Conservation (phyloP, 2,888 invertebrate genomes). For the Agriopis leucophaearia region DNA sequence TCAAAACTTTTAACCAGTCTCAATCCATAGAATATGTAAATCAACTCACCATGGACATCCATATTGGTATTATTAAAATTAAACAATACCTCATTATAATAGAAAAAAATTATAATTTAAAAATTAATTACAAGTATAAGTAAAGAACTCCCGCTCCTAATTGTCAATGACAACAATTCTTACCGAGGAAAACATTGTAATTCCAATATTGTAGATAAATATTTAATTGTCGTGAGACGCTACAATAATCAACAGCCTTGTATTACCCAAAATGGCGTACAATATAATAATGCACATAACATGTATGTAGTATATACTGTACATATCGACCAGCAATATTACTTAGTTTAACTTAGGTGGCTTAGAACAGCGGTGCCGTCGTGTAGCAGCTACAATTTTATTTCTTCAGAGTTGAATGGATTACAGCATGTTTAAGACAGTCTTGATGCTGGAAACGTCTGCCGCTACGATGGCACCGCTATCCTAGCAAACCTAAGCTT, state of each 20-base stretch:
- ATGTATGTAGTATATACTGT: neutral
- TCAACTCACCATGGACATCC: slow-evolving; percentile 55
- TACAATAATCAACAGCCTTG: slow-evolving; percentile 54
- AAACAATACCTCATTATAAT: slow-evolving; percentile 74
- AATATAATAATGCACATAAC: slow-evolving; percentile 51
- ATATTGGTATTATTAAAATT: slow-evolving; percentile 52
- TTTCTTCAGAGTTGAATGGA: too few species aligned
- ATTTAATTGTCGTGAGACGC: slow-evolving; percentile 47
- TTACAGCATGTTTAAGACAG: too few species aligned
- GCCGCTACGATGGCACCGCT: neutral
- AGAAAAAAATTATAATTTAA: slow-evolving; percentile 87
- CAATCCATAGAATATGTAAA: slow-evolving; percentile 19
- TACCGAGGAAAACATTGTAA: slow-evolving; percentile 49
- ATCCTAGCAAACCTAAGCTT: neutral
- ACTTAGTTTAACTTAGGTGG: neutral
- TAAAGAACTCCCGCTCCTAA: slow-evolving; percentile 70
- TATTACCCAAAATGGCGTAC: slow-evolving; percentile 59
- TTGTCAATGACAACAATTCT: slow-evolving; percentile 61
- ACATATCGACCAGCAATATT: slow-evolving; percentile 69
- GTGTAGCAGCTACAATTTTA: neutral
- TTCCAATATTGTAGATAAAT: slow-evolving; percentile 47
- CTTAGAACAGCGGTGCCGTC: neutral
- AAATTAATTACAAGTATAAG: slow-evolving; percentile 84
- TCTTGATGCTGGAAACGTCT: neutral
- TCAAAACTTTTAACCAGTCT: slow-evolving; percentile 3